Evolutionary conservation across 2,113 vertebrate genomes (phyloP).

Genomic region (Anguilla rostrata): DNA sequence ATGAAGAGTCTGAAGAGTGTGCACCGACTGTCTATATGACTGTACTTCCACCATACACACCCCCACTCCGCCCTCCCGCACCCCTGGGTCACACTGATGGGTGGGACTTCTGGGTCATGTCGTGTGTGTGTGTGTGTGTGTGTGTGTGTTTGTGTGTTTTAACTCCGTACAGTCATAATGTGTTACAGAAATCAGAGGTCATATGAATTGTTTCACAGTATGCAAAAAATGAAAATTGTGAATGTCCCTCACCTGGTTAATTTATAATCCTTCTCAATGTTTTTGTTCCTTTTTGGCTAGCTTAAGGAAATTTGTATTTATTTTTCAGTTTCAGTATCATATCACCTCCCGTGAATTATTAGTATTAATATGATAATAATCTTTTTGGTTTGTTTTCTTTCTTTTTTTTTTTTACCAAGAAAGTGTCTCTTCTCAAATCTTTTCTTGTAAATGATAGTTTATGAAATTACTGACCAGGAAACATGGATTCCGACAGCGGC

Average conservation of each 20-base stretch:
- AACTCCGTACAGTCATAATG: slow-evolving; percentile 51
- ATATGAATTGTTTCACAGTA: slow-evolving; percentile 60
- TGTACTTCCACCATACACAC: slow-evolving; percentile 42
- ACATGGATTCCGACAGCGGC: slow-evolving; percentile 55
- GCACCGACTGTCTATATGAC: slow-evolving; percentile 60
- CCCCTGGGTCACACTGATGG: slow-evolving; percentile 37
- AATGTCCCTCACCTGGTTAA: slow-evolving; percentile 69
- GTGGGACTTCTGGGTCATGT: slow-evolving; percentile 23
- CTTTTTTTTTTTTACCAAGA: slow-evolving; percentile 47
- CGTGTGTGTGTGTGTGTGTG: slow-evolving; percentile 16
- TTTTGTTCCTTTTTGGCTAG: slow-evolving; percentile 58
- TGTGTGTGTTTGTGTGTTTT: slow-evolving; percentile 30
- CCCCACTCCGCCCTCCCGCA: slow-evolving; percentile 23
- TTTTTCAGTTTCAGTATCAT: slow-evolving; percentile 66
- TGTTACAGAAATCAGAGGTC: slow-evolving; percentile 56
- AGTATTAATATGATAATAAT: slow-evolving; percentile 60
- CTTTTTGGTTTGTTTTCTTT: slow-evolving; percentile 18
- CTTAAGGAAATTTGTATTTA: slow-evolving; percentile 71
- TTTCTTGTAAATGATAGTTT: slow-evolving; percentile 47
- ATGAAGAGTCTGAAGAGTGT: slow-evolving; percentile 48
- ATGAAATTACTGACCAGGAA: slow-evolving; percentile 51
- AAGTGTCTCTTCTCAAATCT: slow-evolving; percentile 36
- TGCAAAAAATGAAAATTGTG: slow-evolving; percentile 66
- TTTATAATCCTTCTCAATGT: slow-evolving; percentile 72
- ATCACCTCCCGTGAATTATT: slow-evolving; percentile 58